phyloP scores from a whole-genome alignment of 1,140 invertebrate species.

The Anoplolepis gracilipes region DNA sequence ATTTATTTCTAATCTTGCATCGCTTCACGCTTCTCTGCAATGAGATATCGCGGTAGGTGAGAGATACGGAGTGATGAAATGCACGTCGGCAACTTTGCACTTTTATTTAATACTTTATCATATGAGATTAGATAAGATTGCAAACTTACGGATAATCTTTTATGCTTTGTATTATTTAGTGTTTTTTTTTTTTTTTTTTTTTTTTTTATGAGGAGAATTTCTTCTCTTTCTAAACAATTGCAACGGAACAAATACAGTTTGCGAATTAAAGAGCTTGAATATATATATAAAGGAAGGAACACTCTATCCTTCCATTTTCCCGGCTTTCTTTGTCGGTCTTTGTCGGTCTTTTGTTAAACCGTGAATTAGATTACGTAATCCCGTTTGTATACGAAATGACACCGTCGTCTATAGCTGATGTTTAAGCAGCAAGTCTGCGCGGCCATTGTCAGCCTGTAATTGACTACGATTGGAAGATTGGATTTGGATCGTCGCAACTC shows the following conservation, averaged over 20 bases:
- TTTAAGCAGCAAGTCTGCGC: constrained; percentile 79
- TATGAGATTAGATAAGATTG: background rate
- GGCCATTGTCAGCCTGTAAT: constrained; percentile 83
- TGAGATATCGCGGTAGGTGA: background rate
- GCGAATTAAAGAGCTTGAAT: constrained; percentile 67
- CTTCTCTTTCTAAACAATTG: background rate
- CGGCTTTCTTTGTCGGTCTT: constrained; percentile 83
- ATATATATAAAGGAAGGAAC: constrained; percentile 59
- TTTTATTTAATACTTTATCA: background rate
- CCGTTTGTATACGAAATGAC: constrained; percentile 85
- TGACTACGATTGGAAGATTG: constrained; percentile 86
- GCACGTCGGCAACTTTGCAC: background rate
- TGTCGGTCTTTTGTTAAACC: constrained; percentile 83
- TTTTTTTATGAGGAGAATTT: background rate
- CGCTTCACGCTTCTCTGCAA: background rate
- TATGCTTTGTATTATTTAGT: background rate
- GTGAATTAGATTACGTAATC: constrained; percentile 86
- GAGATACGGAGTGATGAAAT: background rate
- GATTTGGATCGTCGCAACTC: constrained; percentile 82
- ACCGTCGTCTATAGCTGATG: constrained; percentile 83
- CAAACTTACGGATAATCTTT: background rate
- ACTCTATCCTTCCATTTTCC: constrained; percentile 72
- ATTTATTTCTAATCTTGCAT: background rate
- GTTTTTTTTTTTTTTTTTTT: background rate
- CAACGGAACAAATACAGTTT: background rate